Percentiles rank a stretch among this genome's conserved stretches.
These are phyloP conservation scores for Torymus tubicola DNA, from an alignment of 2,888 invertebrate species.

Conservation along the genomic window DNA sequence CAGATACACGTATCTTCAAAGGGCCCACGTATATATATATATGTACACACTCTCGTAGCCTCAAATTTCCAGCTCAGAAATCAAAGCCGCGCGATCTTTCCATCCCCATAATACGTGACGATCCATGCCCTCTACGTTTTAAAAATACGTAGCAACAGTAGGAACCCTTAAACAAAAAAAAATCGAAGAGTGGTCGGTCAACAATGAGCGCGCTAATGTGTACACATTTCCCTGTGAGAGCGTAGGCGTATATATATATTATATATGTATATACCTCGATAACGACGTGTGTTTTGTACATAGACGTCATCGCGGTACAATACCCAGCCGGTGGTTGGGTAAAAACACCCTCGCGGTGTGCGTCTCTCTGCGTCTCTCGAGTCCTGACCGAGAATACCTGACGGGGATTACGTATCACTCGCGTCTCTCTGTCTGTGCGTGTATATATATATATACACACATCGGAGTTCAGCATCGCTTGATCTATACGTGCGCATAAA, in stretches of 20 bases:
- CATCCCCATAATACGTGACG: constrained; percentile 32
- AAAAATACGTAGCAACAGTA: constrained; percentile 5
- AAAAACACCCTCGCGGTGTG: constrained; percentile 63
- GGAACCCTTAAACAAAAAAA: background rate
- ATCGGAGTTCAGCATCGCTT: background rate
- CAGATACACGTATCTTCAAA: background rate
- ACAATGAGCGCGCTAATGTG: constrained; percentile 65
- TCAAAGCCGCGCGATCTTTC: background rate
- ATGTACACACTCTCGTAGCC: background rate
- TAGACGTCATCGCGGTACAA: constrained; percentile 69
- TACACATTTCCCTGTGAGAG: constrained; percentile 60
- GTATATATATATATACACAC: background rate
- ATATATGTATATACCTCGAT: constrained; percentile 64
- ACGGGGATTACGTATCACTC: constrained; percentile 64
- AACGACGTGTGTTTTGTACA: constrained; percentile 73
- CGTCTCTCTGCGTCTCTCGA: constrained; percentile 41
- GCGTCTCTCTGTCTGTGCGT: background rate
- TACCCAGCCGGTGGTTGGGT: constrained; percentile 60
- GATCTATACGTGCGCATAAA: constrained; percentile 37
- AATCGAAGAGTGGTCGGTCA: constrained; percentile 50
- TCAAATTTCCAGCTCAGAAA: constrained; percentile 8
- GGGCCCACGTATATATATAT: background rate
- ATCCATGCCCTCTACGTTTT: constrained; percentile 24
- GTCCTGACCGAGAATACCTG: constrained; percentile 68
- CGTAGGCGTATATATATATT: too few relatives aligned